Base-by-base conservation (phyloP, 2,888 invertebrate genomes). In the Lasioglossum vierecki region DNA sequence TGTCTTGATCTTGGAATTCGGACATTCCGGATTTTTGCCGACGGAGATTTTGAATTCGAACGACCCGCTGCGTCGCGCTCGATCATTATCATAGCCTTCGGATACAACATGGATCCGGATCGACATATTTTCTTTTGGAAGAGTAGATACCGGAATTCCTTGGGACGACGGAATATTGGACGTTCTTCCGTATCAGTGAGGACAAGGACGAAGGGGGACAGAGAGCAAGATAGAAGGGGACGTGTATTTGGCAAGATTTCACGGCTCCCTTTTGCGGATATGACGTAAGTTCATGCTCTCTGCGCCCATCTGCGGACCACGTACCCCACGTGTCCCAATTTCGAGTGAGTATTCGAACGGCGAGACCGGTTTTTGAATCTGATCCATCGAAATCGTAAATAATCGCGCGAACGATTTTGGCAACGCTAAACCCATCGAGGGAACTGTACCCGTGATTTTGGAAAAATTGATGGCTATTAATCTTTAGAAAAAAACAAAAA, bases 171-270 rank as follows among this genome's bases (percentile, higher is more conserved):
- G 79, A 80, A 80, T 85, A 84, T 84, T 84, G 84, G 84, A 84
- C 78, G 78, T 74, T 78, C 71, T 74, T n/a, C 60, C 66, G 79
- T 68, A n/a, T 73, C 76, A 68, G 30, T 22, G n/a, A 18, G 15
- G 13, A n/a, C 11, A 22, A 2, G 60, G 63, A 9, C 18, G 35
- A 9, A 22, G 22, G 22, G 66, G 22, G 18, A 39, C 73, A n/a
- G 26, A n/a, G 18, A 70, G 68, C n/a, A 41, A n/a, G 68, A 68
- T 68, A 41, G 68, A 68, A 68, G 68, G 68, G 57, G 41, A 77
- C 49, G 72, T 57, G 77, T 82, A 80, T 86, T 87, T 87, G 86
- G 86, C 86, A 82, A 74, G 86, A 86, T 82, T 74, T 82, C 71
- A 60, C 83, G 63, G 68, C 60, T 63, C 74, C 41, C 76, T 76